Conservation (phyloP, 2,888 invertebrate genomes). For the Apeira syringaria region DNA sequence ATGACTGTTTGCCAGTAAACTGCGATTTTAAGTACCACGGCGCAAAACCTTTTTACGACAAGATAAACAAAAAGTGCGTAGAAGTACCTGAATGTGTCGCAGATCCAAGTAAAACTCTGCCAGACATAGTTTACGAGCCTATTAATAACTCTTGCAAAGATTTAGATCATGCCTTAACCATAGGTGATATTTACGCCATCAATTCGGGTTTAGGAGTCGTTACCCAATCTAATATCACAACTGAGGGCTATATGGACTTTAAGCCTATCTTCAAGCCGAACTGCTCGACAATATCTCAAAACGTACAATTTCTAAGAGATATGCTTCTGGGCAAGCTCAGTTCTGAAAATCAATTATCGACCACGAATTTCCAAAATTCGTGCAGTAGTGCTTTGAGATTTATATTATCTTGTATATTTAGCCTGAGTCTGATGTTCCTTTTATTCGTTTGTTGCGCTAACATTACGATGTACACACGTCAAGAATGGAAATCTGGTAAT, state of each 20-base stretch:
- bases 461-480: slow-evolving; percentile 35
- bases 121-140: slow-evolving; percentile 55
- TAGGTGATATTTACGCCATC: slow-evolving; percentile 58
- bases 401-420: slow-evolving; percentile 45
- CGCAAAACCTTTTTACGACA: slow-evolving; percentile 48
- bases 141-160: slow-evolving; percentile 57
- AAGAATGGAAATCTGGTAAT: slow-evolving; percentile 39
- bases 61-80: slow-evolving; percentile 41
- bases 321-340: slow-evolving; percentile 54
- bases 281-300: slow-evolving; percentile 65
- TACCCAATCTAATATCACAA: slow-evolving; percentile 26
- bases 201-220: slow-evolving; percentile 53
- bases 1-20: slow-evolving; percentile 52
- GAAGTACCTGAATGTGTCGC: slow-evolving; percentile 46
- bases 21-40: slow-evolving; percentile 65
- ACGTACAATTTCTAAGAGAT: slow-evolving; percentile 54
- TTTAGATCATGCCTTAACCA: slow-evolving; percentile 47
- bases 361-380: slow-evolving; percentile 40
- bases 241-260: slow-evolving; percentile 26
- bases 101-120: slow-evolving; percentile 43
- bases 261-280: slow-evolving; percentile 48
- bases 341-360: slow-evolving; percentile 24
- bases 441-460: slow-evolving; percentile 44
- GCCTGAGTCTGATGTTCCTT: slow-evolving; percentile 42
- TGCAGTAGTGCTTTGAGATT: slow-evolving; percentile 46